Conservation (phyloP, 2,797 vertebrate species). For the Mus caroli region DNA sequence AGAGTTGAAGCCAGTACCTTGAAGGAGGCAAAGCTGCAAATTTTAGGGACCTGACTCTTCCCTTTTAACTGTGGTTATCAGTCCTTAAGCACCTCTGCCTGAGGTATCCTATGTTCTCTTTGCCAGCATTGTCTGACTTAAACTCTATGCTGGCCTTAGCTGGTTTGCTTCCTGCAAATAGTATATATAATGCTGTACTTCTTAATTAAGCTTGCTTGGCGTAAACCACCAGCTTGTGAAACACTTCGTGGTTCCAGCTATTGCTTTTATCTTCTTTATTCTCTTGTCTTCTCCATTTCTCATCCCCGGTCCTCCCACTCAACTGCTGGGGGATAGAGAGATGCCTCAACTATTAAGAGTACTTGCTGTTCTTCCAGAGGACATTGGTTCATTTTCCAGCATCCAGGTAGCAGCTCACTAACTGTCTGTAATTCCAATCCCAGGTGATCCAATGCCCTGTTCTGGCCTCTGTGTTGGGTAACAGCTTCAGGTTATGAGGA, state of each 20-base stretch:
- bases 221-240: too few relatives aligned
- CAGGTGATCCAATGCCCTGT: not conserved
- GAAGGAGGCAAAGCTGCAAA: not conserved
- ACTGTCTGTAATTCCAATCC: not conserved
- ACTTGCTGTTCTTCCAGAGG: not conserved
- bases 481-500: not conserved
- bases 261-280: not conserved
- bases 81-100: not conserved
- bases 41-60: not conserved
- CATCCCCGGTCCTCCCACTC: not conserved
- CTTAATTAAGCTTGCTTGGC: not conserved
- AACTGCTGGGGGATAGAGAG: not conserved
- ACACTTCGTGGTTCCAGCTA: not conserved
- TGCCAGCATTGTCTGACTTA: not conserved
- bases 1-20: not conserved
- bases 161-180: not conserved
- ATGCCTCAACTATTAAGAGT: not conserved
- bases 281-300: not conserved
- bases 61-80: too few relatives aligned
- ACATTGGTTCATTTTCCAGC: not conserved
- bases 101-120: not conserved
- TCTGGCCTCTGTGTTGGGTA: not conserved
- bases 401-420: not conserved
- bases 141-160: not conserved
- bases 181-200: not conserved